phyloP scores from a whole-genome alignment of 2,113 vertebrate genomes.

The Leucoraja erinaceus region DNA sequence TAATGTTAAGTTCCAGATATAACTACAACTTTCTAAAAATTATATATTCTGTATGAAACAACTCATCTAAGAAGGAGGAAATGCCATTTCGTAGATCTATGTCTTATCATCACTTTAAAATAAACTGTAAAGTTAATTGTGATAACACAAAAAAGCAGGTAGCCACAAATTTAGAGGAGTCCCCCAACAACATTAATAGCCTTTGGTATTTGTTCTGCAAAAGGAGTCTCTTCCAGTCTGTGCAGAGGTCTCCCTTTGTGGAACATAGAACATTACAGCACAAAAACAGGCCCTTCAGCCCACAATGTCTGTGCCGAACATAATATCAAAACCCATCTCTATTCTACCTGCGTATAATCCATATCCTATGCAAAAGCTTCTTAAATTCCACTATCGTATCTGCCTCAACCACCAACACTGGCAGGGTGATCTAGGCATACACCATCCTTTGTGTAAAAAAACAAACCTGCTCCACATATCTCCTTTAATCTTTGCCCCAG shows the following conservation, averaged over 20 bases:
- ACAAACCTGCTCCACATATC: too few relatives aligned
- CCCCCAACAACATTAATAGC: neutral
- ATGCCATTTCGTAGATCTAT: neutral
- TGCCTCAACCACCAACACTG: too few relatives aligned
- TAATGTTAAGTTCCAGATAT: neutral
- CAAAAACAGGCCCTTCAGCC: too few relatives aligned
- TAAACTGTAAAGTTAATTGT: neutral
- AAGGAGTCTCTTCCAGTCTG: neutral
- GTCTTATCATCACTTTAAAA: neutral
- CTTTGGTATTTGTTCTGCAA: neutral
- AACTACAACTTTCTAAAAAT: neutral
- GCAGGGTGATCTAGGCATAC: too few relatives aligned
- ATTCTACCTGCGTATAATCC: too few relatives aligned
- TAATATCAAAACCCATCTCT: too few relatives aligned
- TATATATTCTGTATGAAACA: neutral
- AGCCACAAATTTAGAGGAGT: neutral
- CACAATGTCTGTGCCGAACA: too few relatives aligned
- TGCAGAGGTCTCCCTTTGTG: neutral
- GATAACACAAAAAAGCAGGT: neutral
- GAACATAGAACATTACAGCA: too few relatives aligned
- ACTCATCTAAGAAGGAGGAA: neutral
- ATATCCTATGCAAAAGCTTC: too few relatives aligned
- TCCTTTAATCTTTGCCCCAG: too few relatives aligned
- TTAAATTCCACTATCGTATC: too few relatives aligned
- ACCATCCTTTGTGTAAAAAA: too few relatives aligned